Evolutionary conservation across 2,113 vertebrate species (phyloP).

Genomic region (Fukomys damarensis): DNA sequence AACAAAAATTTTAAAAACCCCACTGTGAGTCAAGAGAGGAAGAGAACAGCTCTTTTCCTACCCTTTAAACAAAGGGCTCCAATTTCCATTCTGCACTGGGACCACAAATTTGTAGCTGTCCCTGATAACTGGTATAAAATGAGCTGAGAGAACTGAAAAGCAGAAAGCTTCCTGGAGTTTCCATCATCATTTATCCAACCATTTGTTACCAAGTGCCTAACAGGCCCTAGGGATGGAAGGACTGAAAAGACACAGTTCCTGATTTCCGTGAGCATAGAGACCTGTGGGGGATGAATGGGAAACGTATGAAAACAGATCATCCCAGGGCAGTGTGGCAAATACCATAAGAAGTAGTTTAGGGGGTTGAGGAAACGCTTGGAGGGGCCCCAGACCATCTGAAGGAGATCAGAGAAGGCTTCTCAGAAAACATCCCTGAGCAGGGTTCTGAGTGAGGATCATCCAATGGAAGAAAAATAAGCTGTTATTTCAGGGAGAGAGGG

Average conservation of each 20-base stretch:
- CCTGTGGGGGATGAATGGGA: neutral
- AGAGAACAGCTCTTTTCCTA: neutral
- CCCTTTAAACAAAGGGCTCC: neutral
- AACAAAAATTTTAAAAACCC: neutral
- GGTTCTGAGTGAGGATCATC: neutral
- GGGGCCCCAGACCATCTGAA: neutral
- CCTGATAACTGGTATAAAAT: neutral
- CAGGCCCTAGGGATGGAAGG: neutral
- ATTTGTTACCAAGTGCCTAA: neutral
- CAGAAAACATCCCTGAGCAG: neutral
- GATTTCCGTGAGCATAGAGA: neutral
- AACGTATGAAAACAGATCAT: neutral
- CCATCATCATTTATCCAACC: conserved; percentile 18
- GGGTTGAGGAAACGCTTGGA: neutral
- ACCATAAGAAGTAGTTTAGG: neutral
- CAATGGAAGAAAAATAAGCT: neutral
- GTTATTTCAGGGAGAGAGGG: neutral
- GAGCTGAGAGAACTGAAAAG: neutral
- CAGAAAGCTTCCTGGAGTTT: conserved; percentile 11
- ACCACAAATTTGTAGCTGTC: neutral
- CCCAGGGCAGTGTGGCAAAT: neutral
- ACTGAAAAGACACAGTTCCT: neutral
- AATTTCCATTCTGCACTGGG: neutral
- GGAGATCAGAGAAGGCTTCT: neutral
- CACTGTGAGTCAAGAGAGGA: neutral